These are phyloP conservation scores for Macropis europaea DNA, from an alignment of 2,888 invertebrate genomes.

Conservation along the genomic window DNA sequence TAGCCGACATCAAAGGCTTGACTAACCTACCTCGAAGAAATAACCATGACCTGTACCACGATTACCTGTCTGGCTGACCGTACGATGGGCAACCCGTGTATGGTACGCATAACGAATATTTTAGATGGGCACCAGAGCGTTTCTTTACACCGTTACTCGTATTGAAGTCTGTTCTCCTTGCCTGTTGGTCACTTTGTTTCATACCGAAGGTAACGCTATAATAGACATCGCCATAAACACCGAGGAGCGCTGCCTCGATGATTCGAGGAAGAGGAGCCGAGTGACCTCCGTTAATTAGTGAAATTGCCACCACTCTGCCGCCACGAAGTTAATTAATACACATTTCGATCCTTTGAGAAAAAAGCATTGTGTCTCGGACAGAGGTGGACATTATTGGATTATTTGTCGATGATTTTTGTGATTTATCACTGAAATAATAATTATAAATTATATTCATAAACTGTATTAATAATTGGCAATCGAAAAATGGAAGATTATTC, in stretches of 20 bases:
- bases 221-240: background rate
- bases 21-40: slow-evolving; percentile 34
- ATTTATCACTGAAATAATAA: too few relatives aligned
- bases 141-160: slow-evolving; percentile 72
- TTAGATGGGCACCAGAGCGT: slow-evolving; percentile 73
- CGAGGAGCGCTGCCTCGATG: background rate
- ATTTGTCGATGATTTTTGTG: too few relatives aligned
- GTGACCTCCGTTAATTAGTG: slow-evolving; percentile 31
- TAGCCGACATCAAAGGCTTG: background rate
- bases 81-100: slow-evolving; percentile 39
- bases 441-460: too few relatives aligned
- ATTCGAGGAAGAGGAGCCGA: slow-evolving; percentile 5
- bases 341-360: background rate
- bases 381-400: too few relatives aligned
- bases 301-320: slow-evolving; percentile 5
- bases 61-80: slow-evolving; percentile 41
- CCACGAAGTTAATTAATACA: background rate
- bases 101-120: slow-evolving; percentile 63
- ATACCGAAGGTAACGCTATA: slow-evolving; percentile 23
- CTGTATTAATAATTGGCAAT: too few relatives aligned
- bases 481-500: too few relatives aligned
- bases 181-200: slow-evolving; percentile 52
- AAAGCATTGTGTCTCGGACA: background rate
- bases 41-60: slow-evolving; percentile 53
- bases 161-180: slow-evolving; percentile 54